Conservation (phyloP, 2,113 vertebrate genomes). For the Brienomyrus brachyistius region DNA sequence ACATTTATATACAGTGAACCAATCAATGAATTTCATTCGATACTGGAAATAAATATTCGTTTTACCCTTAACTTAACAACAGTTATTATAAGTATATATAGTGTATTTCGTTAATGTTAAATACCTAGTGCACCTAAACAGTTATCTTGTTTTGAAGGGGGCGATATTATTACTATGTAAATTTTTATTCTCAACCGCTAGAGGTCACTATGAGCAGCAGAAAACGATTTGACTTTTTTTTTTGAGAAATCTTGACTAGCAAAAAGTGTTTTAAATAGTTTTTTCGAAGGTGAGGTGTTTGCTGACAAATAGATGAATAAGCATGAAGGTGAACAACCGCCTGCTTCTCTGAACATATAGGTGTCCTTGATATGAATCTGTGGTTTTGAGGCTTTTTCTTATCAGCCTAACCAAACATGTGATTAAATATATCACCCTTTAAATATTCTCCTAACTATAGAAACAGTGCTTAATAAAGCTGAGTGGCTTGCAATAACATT, state of each 20-base stretch:
- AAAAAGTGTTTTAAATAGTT: neutral
- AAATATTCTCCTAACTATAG: neutral
- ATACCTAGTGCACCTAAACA: neutral
- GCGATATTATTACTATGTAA: neutral
- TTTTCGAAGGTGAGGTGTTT: neutral
- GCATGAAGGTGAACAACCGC: neutral
- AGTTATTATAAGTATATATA: neutral
- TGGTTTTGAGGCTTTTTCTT: neutral
- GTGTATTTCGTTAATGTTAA: neutral
- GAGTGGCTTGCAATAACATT: neutral
- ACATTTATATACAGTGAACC: neutral
- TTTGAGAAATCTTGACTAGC: neutral
- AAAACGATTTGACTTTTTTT: conserved; percentile 25
- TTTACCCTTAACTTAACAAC: neutral
- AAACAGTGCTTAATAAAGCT: neutral
- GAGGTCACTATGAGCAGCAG: conserved; percentile 62
- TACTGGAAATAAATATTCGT: neutral
- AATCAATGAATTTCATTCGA: neutral
- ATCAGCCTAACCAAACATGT: neutral
- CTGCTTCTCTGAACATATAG: neutral
- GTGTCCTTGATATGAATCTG: neutral
- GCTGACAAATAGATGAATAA: neutral
- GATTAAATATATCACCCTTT: neutral
- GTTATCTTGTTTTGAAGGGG: neutral
- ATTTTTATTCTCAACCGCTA: conserved; percentile 45